Evolutionary conservation across 2,888 invertebrate genomes (phyloP).

Genomic region (Ormyrus rosae): DNA sequence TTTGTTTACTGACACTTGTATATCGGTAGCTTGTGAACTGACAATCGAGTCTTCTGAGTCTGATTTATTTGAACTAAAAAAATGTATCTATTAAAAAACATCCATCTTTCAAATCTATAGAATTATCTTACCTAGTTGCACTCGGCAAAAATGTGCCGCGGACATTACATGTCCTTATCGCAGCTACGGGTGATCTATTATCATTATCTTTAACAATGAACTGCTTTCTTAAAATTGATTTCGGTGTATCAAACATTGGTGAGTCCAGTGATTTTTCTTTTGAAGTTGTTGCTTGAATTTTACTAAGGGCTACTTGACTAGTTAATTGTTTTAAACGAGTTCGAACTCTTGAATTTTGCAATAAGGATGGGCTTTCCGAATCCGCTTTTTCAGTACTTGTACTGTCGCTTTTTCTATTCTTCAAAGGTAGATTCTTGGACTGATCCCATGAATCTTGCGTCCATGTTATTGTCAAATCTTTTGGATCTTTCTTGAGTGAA

Average conservation of each 20-base stretch:
- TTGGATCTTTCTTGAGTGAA: too few relatives aligned
- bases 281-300: not conserved
- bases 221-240: conserved; percentile 54
- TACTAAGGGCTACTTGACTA: not conserved
- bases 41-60: conserved; percentile 68
- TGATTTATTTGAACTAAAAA: conserved; percentile 67
- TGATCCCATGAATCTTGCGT: conserved; percentile 55
- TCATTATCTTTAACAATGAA: conserved; percentile 46
- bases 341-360: not conserved
- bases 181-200: conserved; percentile 60
- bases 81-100: not conserved
- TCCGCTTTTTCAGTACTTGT: conserved; percentile 19
- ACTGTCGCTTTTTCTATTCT: not conserved
- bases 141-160: conserved; percentile 45
- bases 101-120: not conserved
- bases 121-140: conserved; percentile 24
- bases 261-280: conserved; percentile 7
- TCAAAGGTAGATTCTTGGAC: conserved; percentile 20
- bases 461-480: conserved; percentile 40
- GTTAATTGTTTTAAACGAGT: not conserved
- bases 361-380: conserved; percentile 51
- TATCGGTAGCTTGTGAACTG: conserved; percentile 40
- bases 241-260: conserved; percentile 35
- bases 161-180: conserved; percentile 59
- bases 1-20: conserved; percentile 18